Evolutionary conservation across 2,888 invertebrate genomes (phyloP).

Genomic region (Xylocampa areola): DNA sequence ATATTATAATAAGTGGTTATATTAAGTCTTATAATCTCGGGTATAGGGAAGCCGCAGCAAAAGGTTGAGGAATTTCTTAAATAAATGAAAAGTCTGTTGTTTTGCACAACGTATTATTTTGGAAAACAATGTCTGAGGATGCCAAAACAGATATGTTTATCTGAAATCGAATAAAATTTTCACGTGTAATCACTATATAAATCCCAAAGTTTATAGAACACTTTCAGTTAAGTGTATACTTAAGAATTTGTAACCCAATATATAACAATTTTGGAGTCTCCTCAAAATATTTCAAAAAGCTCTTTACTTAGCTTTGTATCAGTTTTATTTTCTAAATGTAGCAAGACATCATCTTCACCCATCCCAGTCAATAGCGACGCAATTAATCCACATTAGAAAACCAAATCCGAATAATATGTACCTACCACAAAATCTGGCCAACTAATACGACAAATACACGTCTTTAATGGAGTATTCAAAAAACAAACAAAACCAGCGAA

Average conservation of each 20-base stretch:
- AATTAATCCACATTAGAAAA: slow-evolving; percentile 26
- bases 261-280: neutral
- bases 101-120: neutral
- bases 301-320: too few species aligned
- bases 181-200: too few species aligned
- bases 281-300: neutral
- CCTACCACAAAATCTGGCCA: slow-evolving; percentile 37
- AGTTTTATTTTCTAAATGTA: too few species aligned
- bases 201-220: too few species aligned
- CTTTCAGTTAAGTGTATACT: too few species aligned
- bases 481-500: slow-evolving; percentile 55
- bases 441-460: slow-evolving; percentile 27
- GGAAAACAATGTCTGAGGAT: neutral
- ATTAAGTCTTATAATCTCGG: slow-evolving; percentile 3
- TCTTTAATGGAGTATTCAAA: slow-evolving; percentile 39
- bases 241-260: too few species aligned
- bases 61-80: slow-evolving; percentile 4
- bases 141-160: neutral
- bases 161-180: neutral
- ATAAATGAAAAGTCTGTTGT: slow-evolving; percentile 4
- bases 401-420: slow-evolving; percentile 27
- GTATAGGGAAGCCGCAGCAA: slow-evolving; percentile 10
- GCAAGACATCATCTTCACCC: slow-evolving; percentile 39
- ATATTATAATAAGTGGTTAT: too few species aligned
- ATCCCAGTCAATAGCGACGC: slow-evolving; percentile 23